phyloP scores from a whole-genome alignment of 2,113 vertebrate genomes.

The Chaetodon trifascialis region DNA sequence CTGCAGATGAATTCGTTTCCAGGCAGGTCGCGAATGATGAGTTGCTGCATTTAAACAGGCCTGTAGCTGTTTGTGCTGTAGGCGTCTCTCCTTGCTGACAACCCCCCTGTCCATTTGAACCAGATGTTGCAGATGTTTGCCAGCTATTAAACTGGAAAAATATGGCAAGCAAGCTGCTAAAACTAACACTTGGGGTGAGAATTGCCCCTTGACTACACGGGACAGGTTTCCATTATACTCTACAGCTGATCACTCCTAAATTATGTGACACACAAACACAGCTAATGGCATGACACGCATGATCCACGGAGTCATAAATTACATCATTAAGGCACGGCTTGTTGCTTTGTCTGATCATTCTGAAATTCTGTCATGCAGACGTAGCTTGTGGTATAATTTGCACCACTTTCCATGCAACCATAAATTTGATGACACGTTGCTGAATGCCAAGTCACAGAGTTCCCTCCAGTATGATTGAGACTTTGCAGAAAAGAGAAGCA shows the following conservation, averaged over 20 bases:
- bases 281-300: slow-evolving; percentile 18
- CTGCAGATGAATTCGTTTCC: slow-evolving; percentile 53
- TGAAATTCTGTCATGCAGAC: slow-evolving; percentile 41
- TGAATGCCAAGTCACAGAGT: slow-evolving; percentile 28
- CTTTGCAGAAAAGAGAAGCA: slow-evolving; percentile 21
- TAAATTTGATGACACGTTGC: slow-evolving; percentile 12
- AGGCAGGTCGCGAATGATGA: slow-evolving; percentile 52
- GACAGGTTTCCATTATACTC: slow-evolving; percentile 60
- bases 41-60: slow-evolving; percentile 48
- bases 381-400: slow-evolving; percentile 28
- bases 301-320: slow-evolving; percentile 31
- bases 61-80: slow-evolving; percentile 58
- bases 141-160: slow-evolving; percentile 70
- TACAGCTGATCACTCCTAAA: slow-evolving; percentile 65
- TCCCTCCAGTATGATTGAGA: slow-evolving; percentile 15
- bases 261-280: slow-evolving; percentile 47
- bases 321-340: slow-evolving; percentile 33
- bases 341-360: slow-evolving; percentile 46
- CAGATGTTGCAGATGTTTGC: slow-evolving; percentile 79
- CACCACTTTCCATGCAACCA: slow-evolving; percentile 36
- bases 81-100: slow-evolving; percentile 58
- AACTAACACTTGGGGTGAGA: slow-evolving; percentile 72
- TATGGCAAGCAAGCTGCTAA: slow-evolving; percentile 70
- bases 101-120: slow-evolving; percentile 59
- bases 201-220: slow-evolving; percentile 52